These are phyloP conservation scores for Yponomeuta evonymella DNA, from an alignment of 2,888 invertebrate species.

Conservation along the genomic window DNA sequence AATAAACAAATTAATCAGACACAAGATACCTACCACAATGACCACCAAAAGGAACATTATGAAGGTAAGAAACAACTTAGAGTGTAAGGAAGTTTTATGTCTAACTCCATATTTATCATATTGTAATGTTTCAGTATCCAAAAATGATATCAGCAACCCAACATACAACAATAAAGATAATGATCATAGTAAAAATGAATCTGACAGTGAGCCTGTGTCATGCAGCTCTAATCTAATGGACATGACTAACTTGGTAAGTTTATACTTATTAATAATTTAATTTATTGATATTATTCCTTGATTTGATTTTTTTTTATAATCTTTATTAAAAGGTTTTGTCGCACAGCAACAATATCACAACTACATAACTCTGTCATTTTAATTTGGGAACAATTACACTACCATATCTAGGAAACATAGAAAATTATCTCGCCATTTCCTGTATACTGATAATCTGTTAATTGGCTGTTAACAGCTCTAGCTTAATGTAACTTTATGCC, in stretches of 20 bases:
- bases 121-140: slow-evolving; percentile 39
- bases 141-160: slow-evolving; percentile 49
- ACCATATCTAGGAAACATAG: too few relatives aligned
- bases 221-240: slow-evolving; percentile 58
- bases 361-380: too few relatives aligned
- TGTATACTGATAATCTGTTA: too few relatives aligned
- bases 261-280: not conserved
- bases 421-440: too few relatives aligned
- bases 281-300: not conserved
- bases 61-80: slow-evolving; percentile 34
- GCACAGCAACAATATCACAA: too few relatives aligned
- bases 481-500: not conserved
- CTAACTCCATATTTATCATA: not conserved
- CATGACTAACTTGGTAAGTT: slow-evolving; percentile 61
- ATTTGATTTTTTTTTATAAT: too few relatives aligned
- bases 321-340: too few relatives aligned
- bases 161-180: slow-evolving; percentile 38
- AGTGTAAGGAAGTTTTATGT: not conserved
- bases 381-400: too few relatives aligned
- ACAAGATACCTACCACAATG: slow-evolving; percentile 1
- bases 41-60: slow-evolving; percentile 37
- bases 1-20: slow-evolving; percentile 34
- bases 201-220: slow-evolving; percentile 48
- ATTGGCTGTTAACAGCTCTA: too few relatives aligned
- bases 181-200: slow-evolving; percentile 14